Conservation (phyloP, 2,113 vertebrate genomes). For the Callipepla californica region DNA sequence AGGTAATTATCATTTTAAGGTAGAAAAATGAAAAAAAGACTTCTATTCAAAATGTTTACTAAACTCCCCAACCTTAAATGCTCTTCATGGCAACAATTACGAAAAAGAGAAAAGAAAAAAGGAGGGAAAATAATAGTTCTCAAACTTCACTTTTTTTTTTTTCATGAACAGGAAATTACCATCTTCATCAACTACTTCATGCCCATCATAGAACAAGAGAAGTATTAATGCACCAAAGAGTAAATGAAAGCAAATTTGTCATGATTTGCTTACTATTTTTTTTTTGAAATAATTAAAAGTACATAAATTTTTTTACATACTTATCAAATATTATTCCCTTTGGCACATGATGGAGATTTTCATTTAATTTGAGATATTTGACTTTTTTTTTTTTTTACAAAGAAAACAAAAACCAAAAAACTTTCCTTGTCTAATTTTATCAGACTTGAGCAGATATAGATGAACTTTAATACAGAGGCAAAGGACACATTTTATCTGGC, state of each 20-base stretch:
- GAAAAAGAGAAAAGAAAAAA: neutral
- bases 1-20: neutral
- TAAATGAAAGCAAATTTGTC: neutral
- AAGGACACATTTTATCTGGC: neutral
- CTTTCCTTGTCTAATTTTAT: neutral
- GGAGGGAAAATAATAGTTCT: neutral
- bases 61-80: neutral
- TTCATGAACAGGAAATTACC: neutral
- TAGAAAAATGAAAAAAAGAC: neutral
- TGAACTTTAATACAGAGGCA: constrained; percentile 32
- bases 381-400: neutral
- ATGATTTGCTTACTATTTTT: neutral
- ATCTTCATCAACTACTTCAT: neutral
- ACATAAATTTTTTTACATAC: neutral
- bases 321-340: neutral
- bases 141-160: neutral
- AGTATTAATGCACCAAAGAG: neutral
- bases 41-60: neutral
- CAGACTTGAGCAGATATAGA: neutral
- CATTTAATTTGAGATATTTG: neutral
- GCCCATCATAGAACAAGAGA: neutral
- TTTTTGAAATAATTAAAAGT: neutral
- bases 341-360: neutral
- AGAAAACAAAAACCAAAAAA: neutral
- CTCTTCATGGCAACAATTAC: neutral